Conservation (phyloP, 2,888 invertebrate genomes). For the Monoplex corrugatus region DNA sequence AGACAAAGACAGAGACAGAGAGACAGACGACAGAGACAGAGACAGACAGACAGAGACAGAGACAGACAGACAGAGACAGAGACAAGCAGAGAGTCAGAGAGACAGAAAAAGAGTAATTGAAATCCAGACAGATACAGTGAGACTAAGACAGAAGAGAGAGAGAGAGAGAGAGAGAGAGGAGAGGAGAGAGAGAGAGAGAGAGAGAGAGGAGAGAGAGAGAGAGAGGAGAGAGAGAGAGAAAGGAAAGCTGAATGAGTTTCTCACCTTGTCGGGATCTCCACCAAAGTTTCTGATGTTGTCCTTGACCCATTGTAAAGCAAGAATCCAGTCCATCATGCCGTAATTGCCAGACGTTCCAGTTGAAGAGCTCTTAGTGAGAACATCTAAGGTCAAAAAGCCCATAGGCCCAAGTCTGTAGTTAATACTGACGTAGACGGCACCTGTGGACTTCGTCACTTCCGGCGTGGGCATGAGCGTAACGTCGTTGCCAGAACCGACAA, state of each 20-base stretch:
- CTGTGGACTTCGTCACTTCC: conserved; percentile 88
- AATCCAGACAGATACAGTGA: neutral
- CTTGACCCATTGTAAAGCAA: conserved; percentile 69
- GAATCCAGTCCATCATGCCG: conserved; percentile 71
- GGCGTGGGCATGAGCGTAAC: conserved; percentile 85
- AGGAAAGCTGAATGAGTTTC: neutral
- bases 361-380: conserved; percentile 72
- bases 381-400: conserved; percentile 89
- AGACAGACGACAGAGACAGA: too few relatives aligned
- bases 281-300: conserved; percentile 71
- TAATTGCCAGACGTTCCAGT: conserved; percentile 69
- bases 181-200: neutral
- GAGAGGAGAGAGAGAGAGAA: neutral
- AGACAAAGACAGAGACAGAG: neutral
- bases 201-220: neutral
- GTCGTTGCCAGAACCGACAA: conserved; percentile 64
- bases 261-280: conserved; percentile 64
- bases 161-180: neutral
- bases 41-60: too few relatives aligned
- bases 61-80: too few relatives aligned
- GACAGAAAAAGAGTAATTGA: neutral
- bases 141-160: conserved; percentile 1
- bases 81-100: neutral
- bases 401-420: conserved; percentile 88
- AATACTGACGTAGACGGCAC: conserved; percentile 92